A percentile compares a stretch with the other conserved stretches of the same genome.
Evolutionary conservation across 2,888 invertebrate species (phyloP).

Genomic region (Erpobdella octoculata): DNA sequence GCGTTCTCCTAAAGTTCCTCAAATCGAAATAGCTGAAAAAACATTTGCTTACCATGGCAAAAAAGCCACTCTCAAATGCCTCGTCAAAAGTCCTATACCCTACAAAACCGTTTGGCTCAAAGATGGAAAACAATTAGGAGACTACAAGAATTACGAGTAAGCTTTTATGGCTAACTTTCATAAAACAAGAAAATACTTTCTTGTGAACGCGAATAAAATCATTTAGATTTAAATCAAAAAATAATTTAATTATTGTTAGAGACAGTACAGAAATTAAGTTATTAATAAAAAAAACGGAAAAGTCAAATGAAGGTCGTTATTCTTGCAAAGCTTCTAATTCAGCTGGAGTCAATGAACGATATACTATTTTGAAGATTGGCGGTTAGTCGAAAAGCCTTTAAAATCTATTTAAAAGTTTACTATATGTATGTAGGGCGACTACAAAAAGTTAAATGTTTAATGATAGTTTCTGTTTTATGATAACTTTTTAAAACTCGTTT

Average conservation of each 20-base stretch:
- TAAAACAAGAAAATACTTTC: too few species aligned
- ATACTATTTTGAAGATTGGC: too few species aligned
- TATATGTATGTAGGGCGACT: too few species aligned
- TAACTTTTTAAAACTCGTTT: too few species aligned
- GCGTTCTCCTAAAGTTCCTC: conserved; percentile 51
- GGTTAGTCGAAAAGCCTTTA: too few species aligned
- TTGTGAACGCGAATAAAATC: too few species aligned
- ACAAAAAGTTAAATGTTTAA: too few species aligned
- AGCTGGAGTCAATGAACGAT: conserved; percentile 54
- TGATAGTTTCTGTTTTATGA: too few species aligned
- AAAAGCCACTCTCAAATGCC: conserved; percentile 52
- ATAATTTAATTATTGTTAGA: conserved; percentile 46
- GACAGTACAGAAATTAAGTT: not conserved
- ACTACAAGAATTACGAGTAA: not conserved
- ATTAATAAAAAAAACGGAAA: not conserved
- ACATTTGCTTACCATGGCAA: conserved; percentile 51
- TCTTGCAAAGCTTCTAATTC: conserved; percentile 55
- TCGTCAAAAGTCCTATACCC: conserved; percentile 48
- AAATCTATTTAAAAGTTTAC: too few species aligned
- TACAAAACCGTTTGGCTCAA: conserved; percentile 52
- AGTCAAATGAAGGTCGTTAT: conserved; percentile 51
- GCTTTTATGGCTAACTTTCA: too few species aligned
- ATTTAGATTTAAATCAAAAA: too few species aligned
- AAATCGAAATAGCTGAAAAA: conserved; percentile 50
- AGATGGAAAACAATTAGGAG: not conserved